Base-by-base conservation (phyloP, 2,113 vertebrate species). In the Sebastes fasciatus region DNA sequence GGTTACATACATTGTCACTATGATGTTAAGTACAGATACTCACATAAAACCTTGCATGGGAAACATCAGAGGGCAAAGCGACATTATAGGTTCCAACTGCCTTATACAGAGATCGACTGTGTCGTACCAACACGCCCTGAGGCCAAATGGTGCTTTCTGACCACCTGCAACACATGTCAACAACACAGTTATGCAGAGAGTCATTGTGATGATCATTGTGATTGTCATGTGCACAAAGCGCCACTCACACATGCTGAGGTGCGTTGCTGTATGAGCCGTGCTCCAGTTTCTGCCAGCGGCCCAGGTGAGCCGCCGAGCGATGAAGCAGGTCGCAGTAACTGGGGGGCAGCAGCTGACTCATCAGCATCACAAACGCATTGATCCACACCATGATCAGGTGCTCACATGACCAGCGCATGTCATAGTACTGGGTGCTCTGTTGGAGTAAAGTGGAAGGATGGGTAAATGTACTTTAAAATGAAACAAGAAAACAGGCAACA, bases 351-450 rank as follows among this genome's bases (percentile, higher is more conserved):
- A 99, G 94, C 78, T 99, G 98, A 4, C 97, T 98, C 94, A 97
- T 99, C 78, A 99, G 95, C 98, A 99, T 99, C 89, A 99, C 98
- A 57, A 99, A 99, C n/a, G 98, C 98, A 21, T 99, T 99, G 95
- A 99, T 98, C 98, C 98, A 99, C 91, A 99, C 98, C 98, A 99
- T 99, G 92, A 99, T 98, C 89, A 99, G 96, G 87, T 99, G 98
- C 92, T 99, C 98, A n/a, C 98, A 99, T 11, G 98, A 99, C 98
- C 98, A 99, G 82, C 98, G 98, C 98, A 99, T 99, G 95, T 99
- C 98, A 1, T 99, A 99, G 95, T 99, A 99, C 95, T 99, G 98
- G 0, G 98, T 99, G 89, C 98, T 99, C 98, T 99, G 94, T 17
- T 19, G 40, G 11, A 8, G 49, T 21, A 40, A 4, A 69, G 8